A percentile compares a stretch with the other conserved stretches of the same genome.
phyloP scores from a whole-genome alignment of 37 sponge, comb jelly and placozoan genomes.

The Hexactinellida sp. region DNA sequence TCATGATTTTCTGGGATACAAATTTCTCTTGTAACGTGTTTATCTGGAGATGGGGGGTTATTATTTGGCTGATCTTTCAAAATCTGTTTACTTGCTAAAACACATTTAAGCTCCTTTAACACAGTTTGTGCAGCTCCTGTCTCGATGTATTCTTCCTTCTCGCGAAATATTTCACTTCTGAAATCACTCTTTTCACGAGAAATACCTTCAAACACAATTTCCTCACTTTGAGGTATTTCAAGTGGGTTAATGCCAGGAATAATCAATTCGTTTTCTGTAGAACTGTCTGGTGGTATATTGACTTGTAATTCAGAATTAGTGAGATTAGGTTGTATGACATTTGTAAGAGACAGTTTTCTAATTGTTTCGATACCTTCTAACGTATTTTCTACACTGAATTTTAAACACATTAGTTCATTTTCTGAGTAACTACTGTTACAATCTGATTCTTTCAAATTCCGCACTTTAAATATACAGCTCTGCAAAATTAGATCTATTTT shows the following conservation, averaged over 20 bases:
- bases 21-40: not conserved
- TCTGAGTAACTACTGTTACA: not conserved
- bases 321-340: not conserved
- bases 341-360: not conserved
- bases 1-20: not conserved
- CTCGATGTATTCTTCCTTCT: not conserved
- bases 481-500: not conserved
- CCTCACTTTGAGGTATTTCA: not conserved
- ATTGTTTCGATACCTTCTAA: not conserved
- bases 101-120: not conserved
- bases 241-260: not conserved
- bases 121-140: not conserved
- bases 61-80: not conserved
- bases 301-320: not conserved
- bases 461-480: not conserved
- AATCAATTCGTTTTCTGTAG: not conserved
- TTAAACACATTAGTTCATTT: not conserved
- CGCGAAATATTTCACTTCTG: not conserved
- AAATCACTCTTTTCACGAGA: not conserved
- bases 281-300: not conserved
- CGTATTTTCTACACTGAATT: not conserved
- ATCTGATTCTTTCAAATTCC: not conserved
- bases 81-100: not conserved
- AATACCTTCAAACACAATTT: not conserved
- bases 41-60: not conserved